Evolutionary conservation across 2,888 invertebrate species (phyloP), one percentile per base, ranked within the genome.

Genomic region (Amitus sp.): DNA sequence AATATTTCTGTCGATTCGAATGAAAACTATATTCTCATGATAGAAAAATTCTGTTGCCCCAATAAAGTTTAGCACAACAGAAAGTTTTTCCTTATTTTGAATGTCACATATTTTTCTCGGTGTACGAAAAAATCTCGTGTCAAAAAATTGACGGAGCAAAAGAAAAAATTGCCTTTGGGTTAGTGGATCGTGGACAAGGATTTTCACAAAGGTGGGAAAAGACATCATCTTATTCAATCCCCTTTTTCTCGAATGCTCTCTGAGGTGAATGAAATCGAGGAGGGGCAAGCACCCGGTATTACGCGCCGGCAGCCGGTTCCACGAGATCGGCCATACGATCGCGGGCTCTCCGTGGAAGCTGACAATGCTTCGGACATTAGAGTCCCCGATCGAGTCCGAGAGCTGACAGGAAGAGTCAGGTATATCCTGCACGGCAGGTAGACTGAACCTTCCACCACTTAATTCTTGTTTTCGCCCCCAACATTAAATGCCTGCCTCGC

Each of bases 391-490:
- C 47, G 47, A 39, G 46, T 54, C 18, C 47, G 19, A n/a, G 13
- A 47, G 15, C 62, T 50, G 58, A 55, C 58, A 63, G 62, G 58
- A 63, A 59, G 62, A 62, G 65, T 53, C 59, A 62, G 65, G 62
- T 59, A n/a, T n/a, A 65, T 61, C 43, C 58, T 45, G 55, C 40
- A 27, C 43, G 20, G 62, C 63, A 63, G 55, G 19, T 19, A 54
- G 54, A 59, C 20, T 33, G 37, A 34, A 47, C 54, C n/a, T 47
- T 40, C 61, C 51, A 47, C 65, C 53, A 67, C 65, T 67, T 67
- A 65, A 62, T 67, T 67, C 65, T 67, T 65, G 65, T 67, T 65
- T 67, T 67, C 62, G 65, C 61, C 61, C 65, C 62, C 56, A 60
- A 62, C 65, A 67, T 65, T 67, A 65, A 65, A 67, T 62, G 65